phyloP scores from a whole-genome alignment of 37 sponge, comb jelly and placozoan species.

The Amphimedon queenslandica region DNA sequence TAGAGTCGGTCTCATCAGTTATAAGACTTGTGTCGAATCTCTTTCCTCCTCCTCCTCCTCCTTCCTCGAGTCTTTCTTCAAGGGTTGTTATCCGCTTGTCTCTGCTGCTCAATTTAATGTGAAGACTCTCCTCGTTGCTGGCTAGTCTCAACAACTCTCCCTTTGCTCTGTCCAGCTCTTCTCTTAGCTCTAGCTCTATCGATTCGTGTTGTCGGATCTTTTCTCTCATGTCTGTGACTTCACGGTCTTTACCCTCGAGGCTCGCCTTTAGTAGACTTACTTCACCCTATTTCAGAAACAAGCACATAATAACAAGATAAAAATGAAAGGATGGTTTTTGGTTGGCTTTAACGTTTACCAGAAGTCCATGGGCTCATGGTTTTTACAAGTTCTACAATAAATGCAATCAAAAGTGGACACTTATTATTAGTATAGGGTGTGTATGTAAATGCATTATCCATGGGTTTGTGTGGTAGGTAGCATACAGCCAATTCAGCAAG shows the following conservation, averaged over 20 bases:
- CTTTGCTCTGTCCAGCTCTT: constrained; percentile 13
- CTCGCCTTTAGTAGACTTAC: not conserved
- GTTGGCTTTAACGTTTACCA: too few species aligned
- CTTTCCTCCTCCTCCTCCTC: not conserved
- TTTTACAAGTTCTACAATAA: too few species aligned
- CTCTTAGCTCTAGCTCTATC: not conserved
- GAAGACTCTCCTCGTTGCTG: constrained; percentile 13
- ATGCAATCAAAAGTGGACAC: too few species aligned
- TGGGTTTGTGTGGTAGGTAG: too few species aligned
- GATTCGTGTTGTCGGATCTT: not conserved
- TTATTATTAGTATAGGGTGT: too few species aligned
- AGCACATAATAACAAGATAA: too few species aligned
- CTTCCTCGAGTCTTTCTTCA: not conserved
- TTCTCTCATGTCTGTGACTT: not conserved
- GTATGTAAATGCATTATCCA: too few species aligned
- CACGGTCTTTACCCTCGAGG: not conserved
- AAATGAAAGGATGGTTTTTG: too few species aligned
- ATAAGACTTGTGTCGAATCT: constrained; percentile 1
- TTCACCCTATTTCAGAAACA: not conserved
- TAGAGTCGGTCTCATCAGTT: constrained; percentile 28
- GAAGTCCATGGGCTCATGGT: too few species aligned
- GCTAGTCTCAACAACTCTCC: constrained; percentile 8
- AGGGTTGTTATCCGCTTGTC: constrained; percentile 20
- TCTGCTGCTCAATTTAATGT: constrained; percentile 6
- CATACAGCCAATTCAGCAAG: too few species aligned